These are phyloP conservation scores for Crocidura indochinensis DNA, from an alignment of 2,797 vertebrate genomes.

Conservation along the genomic window DNA sequence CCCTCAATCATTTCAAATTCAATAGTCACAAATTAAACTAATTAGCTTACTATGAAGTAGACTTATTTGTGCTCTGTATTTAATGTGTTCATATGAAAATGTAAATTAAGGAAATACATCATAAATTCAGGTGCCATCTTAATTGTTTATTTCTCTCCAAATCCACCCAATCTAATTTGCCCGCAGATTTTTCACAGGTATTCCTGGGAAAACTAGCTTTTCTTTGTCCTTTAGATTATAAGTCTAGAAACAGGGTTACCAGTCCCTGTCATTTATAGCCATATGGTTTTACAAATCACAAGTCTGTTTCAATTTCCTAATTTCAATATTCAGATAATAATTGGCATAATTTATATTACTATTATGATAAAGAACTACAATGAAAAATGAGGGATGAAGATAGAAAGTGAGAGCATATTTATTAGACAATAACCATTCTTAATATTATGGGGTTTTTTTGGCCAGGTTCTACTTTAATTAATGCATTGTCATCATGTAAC, in stretches of 20 bases:
- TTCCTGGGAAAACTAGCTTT: not conserved
- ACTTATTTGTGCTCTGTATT: not conserved
- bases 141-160: not conserved
- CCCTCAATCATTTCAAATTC: not conserved
- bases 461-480: not conserved
- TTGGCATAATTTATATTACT: not conserved
- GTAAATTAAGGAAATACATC: not conserved
- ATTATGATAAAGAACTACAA: not conserved
- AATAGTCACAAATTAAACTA: not conserved
- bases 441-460: not conserved
- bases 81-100: not conserved
- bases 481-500: not conserved
- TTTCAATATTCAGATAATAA: not conserved
- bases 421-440: not conserved
- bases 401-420: not conserved
- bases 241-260: not conserved
- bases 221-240: constrained; percentile 13
- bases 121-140: not conserved
- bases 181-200: constrained; percentile 10
- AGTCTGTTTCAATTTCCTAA: not conserved
- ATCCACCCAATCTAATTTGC: not conserved
- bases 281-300: not conserved
- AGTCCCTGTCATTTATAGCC: not conserved
- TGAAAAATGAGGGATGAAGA: not conserved
- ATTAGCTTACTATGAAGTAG: not conserved